Evolutionary conservation across 1,140 invertebrate genomes (phyloP).

Genomic region (Diabrotica virgifera): DNA sequence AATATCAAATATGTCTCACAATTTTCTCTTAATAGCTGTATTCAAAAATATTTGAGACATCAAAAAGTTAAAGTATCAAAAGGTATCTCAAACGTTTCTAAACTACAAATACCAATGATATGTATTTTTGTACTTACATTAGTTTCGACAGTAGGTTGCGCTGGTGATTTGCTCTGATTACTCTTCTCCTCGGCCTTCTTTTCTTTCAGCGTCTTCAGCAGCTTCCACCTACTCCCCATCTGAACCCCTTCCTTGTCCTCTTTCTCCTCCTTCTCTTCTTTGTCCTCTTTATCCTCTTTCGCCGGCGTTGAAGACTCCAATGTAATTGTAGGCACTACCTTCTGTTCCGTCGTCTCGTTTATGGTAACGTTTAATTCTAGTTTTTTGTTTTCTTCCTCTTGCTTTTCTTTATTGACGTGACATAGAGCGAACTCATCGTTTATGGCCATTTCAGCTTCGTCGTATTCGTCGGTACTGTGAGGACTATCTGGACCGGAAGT

Average conservation of each 20-base stretch:
- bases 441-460: conserved; percentile 51
- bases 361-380: conserved; percentile 25
- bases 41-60: no score
- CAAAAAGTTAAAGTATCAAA: no score
- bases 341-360: conserved; percentile 4
- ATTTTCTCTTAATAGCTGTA: no score
- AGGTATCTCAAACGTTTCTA: no score
- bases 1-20: no score
- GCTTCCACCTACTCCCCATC: conserved; percentile 82
- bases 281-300: conserved; percentile 43
- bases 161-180: conserved; percentile 57
- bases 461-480: conserved; percentile 68
- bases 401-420: conserved; percentile 46
- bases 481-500: conserved; percentile 86
- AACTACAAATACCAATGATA: conserved; percentile 29
- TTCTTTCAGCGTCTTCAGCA: conserved; percentile 84
- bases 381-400: conserved; percentile 39
- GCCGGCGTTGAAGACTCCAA: conserved; percentile 45
- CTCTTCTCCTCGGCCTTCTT: conserved; percentile 82
- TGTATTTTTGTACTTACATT: conserved; percentile 57
- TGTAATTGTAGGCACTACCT: conserved; percentile 30
- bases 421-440: conserved; percentile 45
- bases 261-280: conserved; percentile 47
- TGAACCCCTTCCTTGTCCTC: conserved; percentile 52
- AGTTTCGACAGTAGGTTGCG: conserved; percentile 63